Evolutionary conservation across 2,113 vertebrate genomes (phyloP).

Genomic region (Dasypus novemcinctus): DNA sequence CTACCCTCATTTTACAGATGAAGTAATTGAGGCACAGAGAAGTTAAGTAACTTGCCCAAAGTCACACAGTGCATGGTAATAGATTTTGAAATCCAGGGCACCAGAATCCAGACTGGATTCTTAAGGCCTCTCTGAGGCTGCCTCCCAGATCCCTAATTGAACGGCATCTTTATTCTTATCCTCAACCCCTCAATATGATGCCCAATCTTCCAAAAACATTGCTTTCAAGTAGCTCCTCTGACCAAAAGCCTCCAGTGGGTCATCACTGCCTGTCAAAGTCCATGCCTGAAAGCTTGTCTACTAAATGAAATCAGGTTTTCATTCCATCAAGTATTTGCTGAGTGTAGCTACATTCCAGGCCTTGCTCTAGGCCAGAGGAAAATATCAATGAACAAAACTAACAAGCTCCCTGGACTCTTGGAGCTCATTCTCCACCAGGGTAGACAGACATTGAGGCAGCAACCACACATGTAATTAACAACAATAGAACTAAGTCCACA

Average conservation of each 20-base stretch:
- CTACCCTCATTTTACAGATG: background rate
- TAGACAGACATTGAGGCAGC: background rate
- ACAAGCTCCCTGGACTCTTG: background rate
- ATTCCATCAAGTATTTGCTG: background rate
- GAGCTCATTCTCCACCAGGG: background rate
- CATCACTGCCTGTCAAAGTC: background rate
- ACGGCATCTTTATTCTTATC: background rate
- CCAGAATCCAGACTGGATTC: background rate
- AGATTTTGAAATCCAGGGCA: background rate
- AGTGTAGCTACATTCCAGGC: background rate
- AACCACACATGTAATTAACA: background rate
- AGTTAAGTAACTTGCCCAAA: background rate
- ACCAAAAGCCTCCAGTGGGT: no score
- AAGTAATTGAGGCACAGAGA: background rate
- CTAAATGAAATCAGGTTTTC: background rate
- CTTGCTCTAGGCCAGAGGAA: background rate
- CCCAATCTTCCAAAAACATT: background rate
- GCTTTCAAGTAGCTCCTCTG: background rate
- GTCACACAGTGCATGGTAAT: background rate
- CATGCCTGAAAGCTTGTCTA: background rate
- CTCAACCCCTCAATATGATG: background rate
- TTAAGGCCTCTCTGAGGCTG: background rate
- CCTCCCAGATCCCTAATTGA: background rate
- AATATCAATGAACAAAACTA: background rate
- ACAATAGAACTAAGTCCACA: background rate